Evolutionary conservation across 2,113 vertebrate species (phyloP).

Genomic region (Ochotona princeps): DNA sequence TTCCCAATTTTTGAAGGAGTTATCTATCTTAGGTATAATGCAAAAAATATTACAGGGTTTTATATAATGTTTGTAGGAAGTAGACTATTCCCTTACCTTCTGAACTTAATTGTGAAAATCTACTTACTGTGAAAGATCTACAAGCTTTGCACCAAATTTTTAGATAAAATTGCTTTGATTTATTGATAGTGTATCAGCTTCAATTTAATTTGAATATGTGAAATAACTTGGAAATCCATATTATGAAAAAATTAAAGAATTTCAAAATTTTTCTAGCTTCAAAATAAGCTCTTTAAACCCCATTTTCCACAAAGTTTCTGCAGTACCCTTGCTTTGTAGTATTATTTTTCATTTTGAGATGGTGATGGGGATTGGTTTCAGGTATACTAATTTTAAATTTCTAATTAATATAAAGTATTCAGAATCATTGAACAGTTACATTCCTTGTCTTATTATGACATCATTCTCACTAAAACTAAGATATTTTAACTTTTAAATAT

Average conservation of each 20-base stretch:
- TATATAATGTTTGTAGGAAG: not conserved
- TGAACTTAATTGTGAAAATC: not conserved
- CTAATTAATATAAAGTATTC: not conserved
- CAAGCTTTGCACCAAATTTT: not conserved
- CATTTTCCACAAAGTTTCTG: not conserved
- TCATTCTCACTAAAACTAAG: not conserved
- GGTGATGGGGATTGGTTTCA: not conserved
- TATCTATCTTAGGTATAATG: not conserved
- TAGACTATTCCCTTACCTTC: not conserved
- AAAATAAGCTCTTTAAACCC: conserved; percentile 4
- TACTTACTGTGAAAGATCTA: not conserved
- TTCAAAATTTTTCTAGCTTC: no score
- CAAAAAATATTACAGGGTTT: not conserved
- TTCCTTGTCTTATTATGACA: conserved; percentile 5
- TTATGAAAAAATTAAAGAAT: no score
- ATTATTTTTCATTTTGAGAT: not conserved
- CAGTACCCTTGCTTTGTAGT: no score
- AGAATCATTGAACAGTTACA: not conserved
- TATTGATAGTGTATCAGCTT: conserved; percentile 1
- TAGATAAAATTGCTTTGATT: conserved; percentile 7
- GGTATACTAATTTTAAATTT: not conserved
- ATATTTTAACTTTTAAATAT: conserved; percentile 7
- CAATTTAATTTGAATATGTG: conserved; percentile 34
- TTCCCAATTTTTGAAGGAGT: not conserved
- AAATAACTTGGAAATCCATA: no score